Conservation (phyloP, 2,888 invertebrate genomes). For the Lepidocyrtinus sp. region DNA sequence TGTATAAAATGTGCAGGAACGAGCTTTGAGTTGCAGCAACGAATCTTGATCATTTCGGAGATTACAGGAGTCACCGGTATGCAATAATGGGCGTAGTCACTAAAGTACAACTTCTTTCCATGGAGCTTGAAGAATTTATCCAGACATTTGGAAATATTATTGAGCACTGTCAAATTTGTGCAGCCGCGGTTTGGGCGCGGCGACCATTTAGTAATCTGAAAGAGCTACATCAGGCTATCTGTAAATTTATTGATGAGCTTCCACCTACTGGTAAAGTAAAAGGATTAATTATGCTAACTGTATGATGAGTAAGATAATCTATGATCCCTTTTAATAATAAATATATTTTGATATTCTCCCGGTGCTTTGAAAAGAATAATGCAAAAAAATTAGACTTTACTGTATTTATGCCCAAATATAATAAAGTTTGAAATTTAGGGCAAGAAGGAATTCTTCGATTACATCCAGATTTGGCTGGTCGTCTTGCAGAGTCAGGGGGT, state of each 20-base stretch:
- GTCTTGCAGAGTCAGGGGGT: slow-evolving; percentile 74
- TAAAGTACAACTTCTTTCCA: slow-evolving; percentile 64
- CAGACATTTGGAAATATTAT: slow-evolving; percentile 69
- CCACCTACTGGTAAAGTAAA: slow-evolving; percentile 75
- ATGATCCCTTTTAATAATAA: too few species aligned
- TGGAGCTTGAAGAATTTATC: slow-evolving; percentile 69
- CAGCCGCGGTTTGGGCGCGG: slow-evolving; percentile 64
- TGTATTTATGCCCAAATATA: too few species aligned
- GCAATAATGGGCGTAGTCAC: slow-evolving; percentile 46
- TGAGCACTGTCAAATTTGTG: slow-evolving; percentile 69
- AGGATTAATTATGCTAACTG: too few species aligned
- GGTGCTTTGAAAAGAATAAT: too few species aligned
- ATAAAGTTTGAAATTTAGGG: too few species aligned
- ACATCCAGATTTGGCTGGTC: slow-evolving; percentile 79
- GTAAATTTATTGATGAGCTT: slow-evolving; percentile 76
- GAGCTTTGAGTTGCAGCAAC: neutral
- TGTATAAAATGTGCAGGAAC: slow-evolving; percentile 12
- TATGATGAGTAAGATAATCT: too few species aligned
- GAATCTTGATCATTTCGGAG: neutral
- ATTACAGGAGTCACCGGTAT: neutral
- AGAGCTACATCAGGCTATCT: slow-evolving; percentile 75
- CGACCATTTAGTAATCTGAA: slow-evolving; percentile 75
- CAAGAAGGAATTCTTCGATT: slow-evolving; percentile 73
- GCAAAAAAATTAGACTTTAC: too few species aligned
- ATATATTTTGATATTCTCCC: too few species aligned